Conservation (phyloP, 2,888 invertebrate genomes). For the Cryptosula pallasiana region DNA sequence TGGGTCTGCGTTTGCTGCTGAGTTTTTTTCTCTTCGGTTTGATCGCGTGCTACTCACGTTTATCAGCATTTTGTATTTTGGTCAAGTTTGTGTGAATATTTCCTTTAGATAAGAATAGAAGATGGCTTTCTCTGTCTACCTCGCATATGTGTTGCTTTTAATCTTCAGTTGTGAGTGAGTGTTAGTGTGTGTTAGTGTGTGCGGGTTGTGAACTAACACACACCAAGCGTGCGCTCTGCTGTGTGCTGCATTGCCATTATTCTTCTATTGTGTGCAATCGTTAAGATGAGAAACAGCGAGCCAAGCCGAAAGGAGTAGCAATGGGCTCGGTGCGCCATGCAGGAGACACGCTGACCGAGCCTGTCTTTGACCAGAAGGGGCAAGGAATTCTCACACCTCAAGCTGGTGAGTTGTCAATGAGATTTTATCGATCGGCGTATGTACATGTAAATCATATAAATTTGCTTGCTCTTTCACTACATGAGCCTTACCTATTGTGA, state of each 20-base stretch:
- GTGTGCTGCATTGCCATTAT: background rate
- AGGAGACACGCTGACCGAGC: background rate
- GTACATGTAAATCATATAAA: too few species aligned
- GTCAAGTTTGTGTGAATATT: background rate
- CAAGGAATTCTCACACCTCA: conserved; percentile 17
- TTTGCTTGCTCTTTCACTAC: too few species aligned
- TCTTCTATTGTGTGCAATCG: background rate
- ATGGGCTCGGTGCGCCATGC: background rate
- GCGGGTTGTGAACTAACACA: too few species aligned
- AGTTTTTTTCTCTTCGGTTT: background rate
- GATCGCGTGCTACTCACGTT: background rate
- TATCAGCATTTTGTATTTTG: too few species aligned
- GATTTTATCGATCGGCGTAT: too few species aligned
- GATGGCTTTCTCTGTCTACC: too few species aligned
- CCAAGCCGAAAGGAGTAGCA: background rate
- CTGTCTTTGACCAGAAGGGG: conserved; percentile 6
- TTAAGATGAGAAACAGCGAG: background rate
- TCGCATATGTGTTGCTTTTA: too few species aligned
- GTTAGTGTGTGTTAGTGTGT: too few species aligned
- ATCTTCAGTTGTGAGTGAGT: too few species aligned
- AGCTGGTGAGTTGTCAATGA: too few species aligned
- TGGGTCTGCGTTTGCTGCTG: background rate
- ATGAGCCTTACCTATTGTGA: too few species aligned
- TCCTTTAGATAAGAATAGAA: background rate
- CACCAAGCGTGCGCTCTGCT: too few species aligned